Evolutionary conservation across 2,888 invertebrate species (phyloP).

Genomic region (Mythimna pallens): DNA sequence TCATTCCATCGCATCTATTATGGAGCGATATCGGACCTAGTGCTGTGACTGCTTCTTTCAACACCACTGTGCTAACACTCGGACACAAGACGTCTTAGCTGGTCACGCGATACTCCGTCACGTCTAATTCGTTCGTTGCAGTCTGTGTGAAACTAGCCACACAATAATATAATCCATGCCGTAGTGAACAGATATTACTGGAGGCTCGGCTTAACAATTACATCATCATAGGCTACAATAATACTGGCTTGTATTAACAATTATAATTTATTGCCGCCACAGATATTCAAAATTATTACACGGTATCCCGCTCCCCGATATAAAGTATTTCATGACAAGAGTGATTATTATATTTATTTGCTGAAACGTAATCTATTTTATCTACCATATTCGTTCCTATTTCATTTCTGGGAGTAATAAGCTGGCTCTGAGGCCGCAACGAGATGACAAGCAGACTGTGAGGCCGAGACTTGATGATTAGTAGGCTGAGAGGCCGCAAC

Average conservation of each 20-base stretch:
- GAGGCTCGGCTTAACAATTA: too few relatives aligned
- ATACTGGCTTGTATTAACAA: not conserved
- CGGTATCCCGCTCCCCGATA: not conserved
- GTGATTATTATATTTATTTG: not conserved
- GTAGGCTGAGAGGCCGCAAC: too few relatives aligned
- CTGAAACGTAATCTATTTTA: not conserved
- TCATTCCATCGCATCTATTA: slow-evolving; percentile 50
- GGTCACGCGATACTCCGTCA: not conserved
- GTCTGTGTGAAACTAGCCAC: too few relatives aligned
- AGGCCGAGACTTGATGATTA: too few relatives aligned
- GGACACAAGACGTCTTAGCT: not conserved
- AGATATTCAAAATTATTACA: not conserved
- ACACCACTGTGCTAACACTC: not conserved
- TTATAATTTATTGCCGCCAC: not conserved
- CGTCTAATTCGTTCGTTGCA: not conserved
- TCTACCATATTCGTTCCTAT: not conserved
- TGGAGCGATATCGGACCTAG: slow-evolving; percentile 12
- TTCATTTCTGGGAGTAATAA: too few relatives aligned
- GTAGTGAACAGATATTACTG: too few relatives aligned
- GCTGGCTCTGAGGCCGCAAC: too few relatives aligned
- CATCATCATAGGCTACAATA: not conserved
- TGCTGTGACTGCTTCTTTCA: not conserved
- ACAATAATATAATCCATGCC: too few relatives aligned
- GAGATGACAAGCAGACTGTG: too few relatives aligned
- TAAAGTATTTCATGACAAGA: not conserved